A percentile compares a stretch with the other conserved stretches of the same genome.
These are phyloP conservation scores for Chrysogorgia sp. DNA, from an alignment of 92 coral and sea anemone species.

Conservation along the genomic window DNA sequence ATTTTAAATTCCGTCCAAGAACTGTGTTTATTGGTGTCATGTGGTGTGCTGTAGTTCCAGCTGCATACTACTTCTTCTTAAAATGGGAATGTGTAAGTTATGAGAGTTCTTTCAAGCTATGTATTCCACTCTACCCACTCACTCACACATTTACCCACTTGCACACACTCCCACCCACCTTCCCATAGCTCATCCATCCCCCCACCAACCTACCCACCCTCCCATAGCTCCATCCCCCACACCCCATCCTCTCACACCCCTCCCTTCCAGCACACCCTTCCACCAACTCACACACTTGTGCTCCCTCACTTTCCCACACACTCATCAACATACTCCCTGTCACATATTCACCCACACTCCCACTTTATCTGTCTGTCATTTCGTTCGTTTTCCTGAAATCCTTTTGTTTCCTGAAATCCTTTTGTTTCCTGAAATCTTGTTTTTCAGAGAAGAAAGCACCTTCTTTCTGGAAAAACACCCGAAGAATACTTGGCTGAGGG, in stretches of 20 bases:
- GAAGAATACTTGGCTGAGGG: constrained; percentile 23
- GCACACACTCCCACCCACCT: background rate
- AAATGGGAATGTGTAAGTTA: constrained; percentile 37
- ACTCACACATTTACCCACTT: background rate
- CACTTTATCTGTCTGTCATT: too few species aligned
- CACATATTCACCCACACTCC: too few species aligned
- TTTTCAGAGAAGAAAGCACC: constrained; percentile 32
- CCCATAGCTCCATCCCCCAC: background rate
- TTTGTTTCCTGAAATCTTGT: background rate
- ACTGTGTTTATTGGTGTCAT: constrained; percentile 37
- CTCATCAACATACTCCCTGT: too few species aligned
- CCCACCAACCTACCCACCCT: too few species aligned
- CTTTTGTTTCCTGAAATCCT: background rate
- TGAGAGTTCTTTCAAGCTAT: background rate
- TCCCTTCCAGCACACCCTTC: background rate
- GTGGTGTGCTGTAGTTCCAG: constrained; percentile 40
- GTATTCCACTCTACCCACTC: background rate
- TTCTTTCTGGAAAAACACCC: constrained; percentile 31
- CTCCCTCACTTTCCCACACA: too few species aligned
- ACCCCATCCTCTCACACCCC: background rate
- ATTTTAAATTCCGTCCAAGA: constrained; percentile 34
- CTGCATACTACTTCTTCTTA: constrained; percentile 30
- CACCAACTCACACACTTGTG: too few species aligned
- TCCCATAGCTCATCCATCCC: too few species aligned
- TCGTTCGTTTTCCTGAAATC: background rate